Conservation (phyloP, 1,140 invertebrate genomes). For the Leptinotarsa undecemlineata region DNA sequence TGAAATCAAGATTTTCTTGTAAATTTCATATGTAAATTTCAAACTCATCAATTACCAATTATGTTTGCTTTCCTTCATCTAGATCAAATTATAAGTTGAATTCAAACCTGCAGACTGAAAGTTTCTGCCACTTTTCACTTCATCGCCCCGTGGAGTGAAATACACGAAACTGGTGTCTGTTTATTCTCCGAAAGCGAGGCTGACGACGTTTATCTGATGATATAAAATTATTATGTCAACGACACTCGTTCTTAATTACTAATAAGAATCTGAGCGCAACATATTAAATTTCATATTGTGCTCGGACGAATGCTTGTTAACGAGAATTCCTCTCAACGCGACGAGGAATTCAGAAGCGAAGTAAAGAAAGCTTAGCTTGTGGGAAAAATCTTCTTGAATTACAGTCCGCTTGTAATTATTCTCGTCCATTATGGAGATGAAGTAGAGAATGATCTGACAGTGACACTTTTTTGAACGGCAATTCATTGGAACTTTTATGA, state of each 20-base stretch:
- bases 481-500: too few relatives aligned
- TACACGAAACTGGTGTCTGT: background rate
- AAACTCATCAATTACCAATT: too few relatives aligned
- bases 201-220: background rate
- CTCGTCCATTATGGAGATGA: too few relatives aligned
- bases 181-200: background rate
- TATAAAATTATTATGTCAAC: constrained; percentile 5
- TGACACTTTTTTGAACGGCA: too few relatives aligned
- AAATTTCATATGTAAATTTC: too few relatives aligned
- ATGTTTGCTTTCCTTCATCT: too few relatives aligned
- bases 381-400: background rate
- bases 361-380: background rate
- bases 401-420: background rate
- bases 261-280: constrained; percentile 3
- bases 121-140: background rate
- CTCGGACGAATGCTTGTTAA: background rate
- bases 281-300: constrained; percentile 3
- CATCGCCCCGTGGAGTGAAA: background rate
- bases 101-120: too few relatives aligned
- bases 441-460: too few relatives aligned
- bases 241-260: constrained; percentile 9
- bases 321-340: background rate
- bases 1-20: too few relatives aligned
- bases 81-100: too few relatives aligned
- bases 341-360: background rate